Evolutionary conservation across 2,113 vertebrate species (phyloP).

Genomic region (Gymnorhina tibicen): DNA sequence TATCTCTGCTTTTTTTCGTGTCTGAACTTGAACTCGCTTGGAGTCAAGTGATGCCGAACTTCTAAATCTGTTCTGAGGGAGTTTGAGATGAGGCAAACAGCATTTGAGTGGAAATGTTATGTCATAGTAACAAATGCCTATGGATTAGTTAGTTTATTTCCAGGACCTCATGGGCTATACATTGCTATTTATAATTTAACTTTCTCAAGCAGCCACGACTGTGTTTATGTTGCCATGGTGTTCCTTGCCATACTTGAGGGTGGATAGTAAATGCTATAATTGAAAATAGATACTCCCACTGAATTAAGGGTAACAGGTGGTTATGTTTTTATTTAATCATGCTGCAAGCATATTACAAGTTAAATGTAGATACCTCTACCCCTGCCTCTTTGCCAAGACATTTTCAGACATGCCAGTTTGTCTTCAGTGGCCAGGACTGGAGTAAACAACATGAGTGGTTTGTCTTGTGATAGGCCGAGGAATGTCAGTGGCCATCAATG

Average conservation of each 20-base stretch:
- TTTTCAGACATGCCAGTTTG: not conserved
- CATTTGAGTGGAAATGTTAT: slow-evolving; percentile 45
- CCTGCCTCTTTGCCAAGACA: not conserved
- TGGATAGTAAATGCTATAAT: slow-evolving; percentile 61
- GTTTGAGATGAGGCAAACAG: slow-evolving; percentile 22
- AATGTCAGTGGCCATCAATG: not conserved
- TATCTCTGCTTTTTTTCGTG: not conserved
- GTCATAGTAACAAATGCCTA: slow-evolving; percentile 52
- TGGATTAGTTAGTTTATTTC: slow-evolving; percentile 69
- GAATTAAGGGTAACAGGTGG: slow-evolving; percentile 79
- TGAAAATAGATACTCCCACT: slow-evolving; percentile 76
- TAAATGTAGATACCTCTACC: not conserved
- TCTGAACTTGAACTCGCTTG: not conserved
- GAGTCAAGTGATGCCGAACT: not conserved
- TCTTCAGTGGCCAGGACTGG: not conserved
- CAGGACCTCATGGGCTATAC: slow-evolving; percentile 51
- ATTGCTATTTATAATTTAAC: slow-evolving; percentile 67
- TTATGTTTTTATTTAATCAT: slow-evolving; percentile 45
- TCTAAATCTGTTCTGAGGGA: slow-evolving; percentile 4
- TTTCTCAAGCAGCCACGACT: slow-evolving; percentile 37
- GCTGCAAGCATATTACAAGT: not conserved
- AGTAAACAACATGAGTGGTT: not conserved
- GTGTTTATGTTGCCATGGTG: slow-evolving; percentile 77
- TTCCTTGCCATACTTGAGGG: slow-evolving; percentile 58
- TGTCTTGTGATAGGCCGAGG: not conserved